Evolutionary conservation across 2,888 invertebrate species (phyloP), one percentile per base, ranked within the genome.

Genomic region (Drosophila anceps): DNA sequence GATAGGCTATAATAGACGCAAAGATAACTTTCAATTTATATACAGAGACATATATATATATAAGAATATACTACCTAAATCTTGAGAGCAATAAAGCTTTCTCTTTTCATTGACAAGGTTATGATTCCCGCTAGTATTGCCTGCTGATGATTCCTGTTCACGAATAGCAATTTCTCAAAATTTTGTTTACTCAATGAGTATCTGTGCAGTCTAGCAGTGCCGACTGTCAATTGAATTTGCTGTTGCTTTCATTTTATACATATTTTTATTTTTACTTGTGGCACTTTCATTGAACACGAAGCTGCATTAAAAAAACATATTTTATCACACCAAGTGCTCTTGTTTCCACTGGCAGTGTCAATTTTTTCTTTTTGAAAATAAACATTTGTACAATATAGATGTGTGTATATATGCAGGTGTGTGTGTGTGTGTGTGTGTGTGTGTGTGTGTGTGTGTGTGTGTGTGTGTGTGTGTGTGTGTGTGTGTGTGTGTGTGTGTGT

Each of bases 221-320:
- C 29, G 4, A 0, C 7, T 27, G 9, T 2, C n/a, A 54, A 39
- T 27, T 31, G 15, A 31, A 27, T 27, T 35, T 12, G 7, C 12
- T 70, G 18, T 27, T 39, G 18, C 15, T 37, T 18, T n/a, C 31
- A 13, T 20, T 46, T 31, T 58, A 10, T 57, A 29, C 66, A 48
- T 75, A 57, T 59, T 81, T 72, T 77, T 75, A 57, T 59, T 81
- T 72, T 77, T 58, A 69, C 73, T 74, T 80, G 66, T 76, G 69
- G 76, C 73, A 75, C 77, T 79, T 84, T 82, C 66, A 82, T 75
- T 72, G 82, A 86, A 84, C 81, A 82, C 69, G 70, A 68, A 73
- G 51, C 69, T 84, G 79, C 77, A 79, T 88, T 86, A 81, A 77
- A 88, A 84, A 88, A 80, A 84, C 82, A 85, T 82, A 76, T 78